phyloP scores from a whole-genome alignment of 1,140 invertebrate genomes.

The Drosophila pallidifrons region DNA sequence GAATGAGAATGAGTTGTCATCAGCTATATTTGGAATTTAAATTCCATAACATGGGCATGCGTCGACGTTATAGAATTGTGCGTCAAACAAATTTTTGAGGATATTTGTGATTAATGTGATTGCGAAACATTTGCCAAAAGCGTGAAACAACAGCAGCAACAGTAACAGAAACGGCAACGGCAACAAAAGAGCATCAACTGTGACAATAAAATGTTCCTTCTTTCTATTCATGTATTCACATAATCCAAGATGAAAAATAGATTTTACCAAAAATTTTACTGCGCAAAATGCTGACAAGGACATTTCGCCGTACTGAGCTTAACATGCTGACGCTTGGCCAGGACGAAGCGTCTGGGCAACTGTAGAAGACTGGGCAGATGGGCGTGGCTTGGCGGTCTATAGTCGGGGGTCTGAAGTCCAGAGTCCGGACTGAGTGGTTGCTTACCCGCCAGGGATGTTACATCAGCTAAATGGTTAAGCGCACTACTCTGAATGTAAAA shows the following conservation, averaged over 20 bases:
- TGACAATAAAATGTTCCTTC: constrained; percentile 75
- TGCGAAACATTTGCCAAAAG: background rate
- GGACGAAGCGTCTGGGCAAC: constrained; percentile 2
- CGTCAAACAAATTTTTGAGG: constrained; percentile 60
- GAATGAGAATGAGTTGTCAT: constrained; percentile 22
- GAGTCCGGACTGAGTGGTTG: constrained; percentile 43
- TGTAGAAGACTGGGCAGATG: background rate
- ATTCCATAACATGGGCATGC: constrained; percentile 10
- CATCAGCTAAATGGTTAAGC: constrained; percentile 82
- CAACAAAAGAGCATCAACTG: constrained; percentile 65
- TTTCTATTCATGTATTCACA: constrained; percentile 79
- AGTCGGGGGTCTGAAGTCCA: background rate
- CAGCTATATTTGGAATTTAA: constrained; percentile 5
- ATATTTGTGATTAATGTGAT: constrained; percentile 79
- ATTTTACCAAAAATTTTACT: constrained; percentile 79
- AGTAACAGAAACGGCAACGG: background rate
- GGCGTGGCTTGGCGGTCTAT: constrained; percentile 14
- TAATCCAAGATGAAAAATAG: constrained; percentile 83
- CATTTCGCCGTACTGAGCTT: constrained; percentile 52
- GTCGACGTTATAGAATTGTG: constrained; percentile 26
- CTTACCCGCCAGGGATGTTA: constrained; percentile 66
- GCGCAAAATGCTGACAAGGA: constrained; percentile 81
- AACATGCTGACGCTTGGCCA: constrained; percentile 29
- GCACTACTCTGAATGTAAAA: constrained; percentile 62
- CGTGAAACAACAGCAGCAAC: constrained; percentile 4